Evolutionary conservation across 1,140 invertebrate species (phyloP).

Genomic region (Drosophila athabasca): DNA sequence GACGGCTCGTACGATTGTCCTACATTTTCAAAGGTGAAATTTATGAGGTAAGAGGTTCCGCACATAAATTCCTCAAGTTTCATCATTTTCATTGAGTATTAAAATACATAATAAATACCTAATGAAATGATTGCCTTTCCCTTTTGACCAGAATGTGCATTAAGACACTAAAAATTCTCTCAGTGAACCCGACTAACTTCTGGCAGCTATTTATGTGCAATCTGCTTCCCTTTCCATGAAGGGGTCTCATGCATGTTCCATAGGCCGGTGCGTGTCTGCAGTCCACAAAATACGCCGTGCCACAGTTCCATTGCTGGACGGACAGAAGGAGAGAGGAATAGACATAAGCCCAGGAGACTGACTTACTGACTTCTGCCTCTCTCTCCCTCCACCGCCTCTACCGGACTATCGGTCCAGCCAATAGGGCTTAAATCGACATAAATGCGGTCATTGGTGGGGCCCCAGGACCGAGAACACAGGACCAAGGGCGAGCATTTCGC

Average conservation of each 20-base stretch:
- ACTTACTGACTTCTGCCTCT: conserved; percentile 64
- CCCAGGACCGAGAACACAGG: not conserved
- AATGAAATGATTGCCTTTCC: no score
- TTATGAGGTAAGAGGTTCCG: no score
- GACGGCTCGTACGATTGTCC: no score
- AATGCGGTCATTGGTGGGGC: conserved; percentile 60
- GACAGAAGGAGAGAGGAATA: conserved; percentile 5
- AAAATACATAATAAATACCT: no score
- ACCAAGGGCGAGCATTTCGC: conserved; percentile 49
- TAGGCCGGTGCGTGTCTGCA: conserved; percentile 67
- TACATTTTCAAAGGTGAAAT: no score
- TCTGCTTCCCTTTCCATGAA: conserved; percentile 25
- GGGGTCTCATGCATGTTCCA: conserved; percentile 30
- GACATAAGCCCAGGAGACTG: conserved; percentile 36
- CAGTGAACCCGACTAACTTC: conserved; percentile 49
- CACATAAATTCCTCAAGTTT: no score
- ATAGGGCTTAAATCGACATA: conserved; percentile 70
- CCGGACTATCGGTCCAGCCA: conserved; percentile 34
- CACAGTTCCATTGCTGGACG: conserved; percentile 66
- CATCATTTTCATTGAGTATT: no score
- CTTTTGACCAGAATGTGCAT: no score
- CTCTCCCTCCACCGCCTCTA: conserved; percentile 6
- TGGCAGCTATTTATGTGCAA: conserved; percentile 72
- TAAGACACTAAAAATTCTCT: no score
- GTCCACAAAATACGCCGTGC: conserved; percentile 71